Evolutionary conservation across 2,113 vertebrate species (phyloP).

Genomic region (Xiphophorus couchianus): DNA sequence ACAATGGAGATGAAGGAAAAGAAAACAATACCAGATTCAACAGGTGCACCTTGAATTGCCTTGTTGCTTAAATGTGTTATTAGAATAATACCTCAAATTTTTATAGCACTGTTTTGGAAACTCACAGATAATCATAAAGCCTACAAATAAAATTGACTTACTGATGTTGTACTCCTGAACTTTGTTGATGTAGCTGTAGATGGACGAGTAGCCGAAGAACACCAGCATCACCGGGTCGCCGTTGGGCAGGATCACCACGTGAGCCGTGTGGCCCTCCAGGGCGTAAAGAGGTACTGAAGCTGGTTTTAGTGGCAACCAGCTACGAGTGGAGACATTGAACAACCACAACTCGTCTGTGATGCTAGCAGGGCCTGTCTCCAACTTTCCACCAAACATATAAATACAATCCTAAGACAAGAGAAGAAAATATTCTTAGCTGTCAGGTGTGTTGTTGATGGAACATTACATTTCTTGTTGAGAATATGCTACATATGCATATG

Average conservation of each 20-base stretch:
- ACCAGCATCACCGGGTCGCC: slow-evolving; percentile 88
- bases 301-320: slow-evolving; percentile 82
- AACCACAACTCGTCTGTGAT: slow-evolving; percentile 90
- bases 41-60: not conserved
- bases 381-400: slow-evolving; percentile 94
- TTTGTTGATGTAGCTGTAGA: slow-evolving; percentile 90
- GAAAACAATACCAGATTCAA: no score
- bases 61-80: no score
- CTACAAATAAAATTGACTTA: slow-evolving; percentile 24
- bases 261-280: slow-evolving; percentile 89
- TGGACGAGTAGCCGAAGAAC: slow-evolving; percentile 89
- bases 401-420: slow-evolving; percentile 80
- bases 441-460: not conserved
- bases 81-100: no score
- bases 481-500: no score
- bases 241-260: slow-evolving; percentile 85
- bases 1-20: no score
- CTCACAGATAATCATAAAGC: no score
- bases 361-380: slow-evolving; percentile 84
- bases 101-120: no score
- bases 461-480: not conserved
- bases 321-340: slow-evolving; percentile 87
- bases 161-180: slow-evolving; percentile 89
- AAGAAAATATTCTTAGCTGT: not conserved
- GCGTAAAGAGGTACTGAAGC: slow-evolving; percentile 85